phyloP scores from a whole-genome alignment of 2,888 invertebrate species.

The Philaethria dido region DNA sequence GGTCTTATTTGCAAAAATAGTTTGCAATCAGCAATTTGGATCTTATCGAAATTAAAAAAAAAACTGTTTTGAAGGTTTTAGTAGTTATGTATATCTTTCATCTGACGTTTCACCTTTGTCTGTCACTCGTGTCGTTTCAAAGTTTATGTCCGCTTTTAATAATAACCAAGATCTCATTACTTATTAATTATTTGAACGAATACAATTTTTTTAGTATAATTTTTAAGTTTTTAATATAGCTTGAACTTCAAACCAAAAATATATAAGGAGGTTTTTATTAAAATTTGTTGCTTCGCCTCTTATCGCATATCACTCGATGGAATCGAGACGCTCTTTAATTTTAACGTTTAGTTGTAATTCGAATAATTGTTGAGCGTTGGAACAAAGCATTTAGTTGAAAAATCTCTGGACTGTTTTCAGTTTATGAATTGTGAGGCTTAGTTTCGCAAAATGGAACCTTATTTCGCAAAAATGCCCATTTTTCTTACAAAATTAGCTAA shows the following conservation, averaged over 20 bases:
- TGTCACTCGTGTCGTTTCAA: conserved; percentile 34
- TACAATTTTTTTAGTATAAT: conserved; percentile 35
- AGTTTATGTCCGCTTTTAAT: conserved; percentile 51
- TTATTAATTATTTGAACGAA: conserved; percentile 49
- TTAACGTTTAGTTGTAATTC: conserved; percentile 41
- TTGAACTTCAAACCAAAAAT: conserved; percentile 13
- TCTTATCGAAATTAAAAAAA: too few species aligned
- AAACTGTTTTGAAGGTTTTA: too few species aligned
- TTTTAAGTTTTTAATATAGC: conserved; percentile 5
- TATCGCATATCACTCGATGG: conserved; percentile 37
- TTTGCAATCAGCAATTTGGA: too few species aligned
- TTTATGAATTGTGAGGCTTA: neutral
- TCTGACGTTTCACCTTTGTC: too few species aligned
- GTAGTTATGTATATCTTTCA: too few species aligned
- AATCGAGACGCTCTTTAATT: conserved; percentile 37
- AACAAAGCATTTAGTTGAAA: conserved; percentile 40
- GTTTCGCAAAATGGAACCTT: neutral
- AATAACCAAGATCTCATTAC: conserved; percentile 61
- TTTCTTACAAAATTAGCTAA: too few species aligned
- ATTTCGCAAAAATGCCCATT: neutral
- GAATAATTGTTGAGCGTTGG: conserved; percentile 45
- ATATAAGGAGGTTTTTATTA: neutral
- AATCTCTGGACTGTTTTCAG: conserved; percentile 12
- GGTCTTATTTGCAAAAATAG: too few species aligned
- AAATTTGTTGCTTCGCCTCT: conserved; percentile 1